These are phyloP conservation scores for Natator depressus DNA, from an alignment of 2,113 vertebrate species.

Conservation along the genomic window DNA sequence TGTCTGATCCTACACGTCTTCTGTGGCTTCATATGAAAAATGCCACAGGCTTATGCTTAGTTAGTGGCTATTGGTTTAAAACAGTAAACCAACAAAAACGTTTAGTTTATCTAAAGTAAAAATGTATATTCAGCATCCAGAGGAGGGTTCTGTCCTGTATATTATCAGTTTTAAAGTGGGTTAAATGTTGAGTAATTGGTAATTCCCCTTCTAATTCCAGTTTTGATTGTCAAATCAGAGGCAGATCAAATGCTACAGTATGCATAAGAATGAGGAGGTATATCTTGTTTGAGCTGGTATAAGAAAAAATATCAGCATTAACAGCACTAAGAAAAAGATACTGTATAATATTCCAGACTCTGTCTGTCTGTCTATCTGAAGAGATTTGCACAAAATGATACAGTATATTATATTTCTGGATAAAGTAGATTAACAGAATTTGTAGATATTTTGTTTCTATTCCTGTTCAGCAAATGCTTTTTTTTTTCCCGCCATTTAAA, in stretches of 20 bases:
- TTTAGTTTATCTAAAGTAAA: neutral
- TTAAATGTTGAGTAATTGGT: neutral
- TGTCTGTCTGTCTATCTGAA: neutral
- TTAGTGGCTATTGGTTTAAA: neutral
- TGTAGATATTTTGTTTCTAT: rapidly evolving
- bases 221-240: neutral
- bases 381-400: neutral
- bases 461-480: neutral
- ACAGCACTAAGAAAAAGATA: neutral
- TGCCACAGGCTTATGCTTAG: neutral
- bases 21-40: neutral
- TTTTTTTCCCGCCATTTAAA: neutral
- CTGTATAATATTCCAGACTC: neutral
- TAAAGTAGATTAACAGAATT: rapidly evolving
- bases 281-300: neutral
- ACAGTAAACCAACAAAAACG: rapidly evolving
- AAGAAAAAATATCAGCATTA: neutral
- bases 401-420: neutral
- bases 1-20: neutral
- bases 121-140: rapidly evolving
- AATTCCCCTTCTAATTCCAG: neutral
- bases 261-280: neutral
- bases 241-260: neutral
- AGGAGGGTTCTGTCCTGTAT: neutral
- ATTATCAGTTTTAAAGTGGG: neutral